Base-by-base conservation (phyloP, 2,113 vertebrate genomes). In the Chelonoidis abingdonii region DNA sequence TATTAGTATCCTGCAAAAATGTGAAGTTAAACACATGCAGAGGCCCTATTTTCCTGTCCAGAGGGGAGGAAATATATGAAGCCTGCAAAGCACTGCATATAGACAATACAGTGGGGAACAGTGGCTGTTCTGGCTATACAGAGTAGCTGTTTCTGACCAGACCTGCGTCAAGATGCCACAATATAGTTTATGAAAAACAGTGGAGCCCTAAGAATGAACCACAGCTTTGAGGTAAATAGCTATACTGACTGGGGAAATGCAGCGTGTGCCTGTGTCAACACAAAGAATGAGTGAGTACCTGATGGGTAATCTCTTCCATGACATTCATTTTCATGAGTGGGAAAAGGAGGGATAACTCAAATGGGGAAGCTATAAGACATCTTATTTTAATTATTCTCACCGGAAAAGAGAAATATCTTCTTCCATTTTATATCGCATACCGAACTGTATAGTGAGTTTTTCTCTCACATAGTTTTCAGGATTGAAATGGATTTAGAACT, bases 1-100 rank as follows among this genome's bases (percentile, higher is more conserved):
- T 92, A 84, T 54, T 90, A 96, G 87, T 72, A 93, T 93, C 84
- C 93, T 96, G 88, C 49, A 94, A 96, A 97, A 97, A 95, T n/a
- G 50, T 69, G 59, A 86, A 31, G 93, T 94, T 97, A 97, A 95
- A 96, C 69, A 94, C 78, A 97, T 72, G 84, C 62, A 89, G 93
- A 93, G 82, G 90, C 82, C 89, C 72, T 54, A 27, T 53, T 83
- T 96, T 83, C 84, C 92, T 91, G 82, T 83, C 52, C 44, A 79
- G 59, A 53, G n/a, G 29, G 5, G 4, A 0, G 0, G 9, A 65
- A 80, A 90, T 78, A 90, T 38, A 69, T 8, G 72, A 25, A 92
- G 31, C 6, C 79, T 78, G 85, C 56, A 75, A 53, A 88, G 49
- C 53, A 84, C 21, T 87, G 52, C 76, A 49, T 52, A 82, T 47